Base-by-base conservation (phyloP, 2,888 invertebrate genomes). In the Drosophila mulleri region DNA sequence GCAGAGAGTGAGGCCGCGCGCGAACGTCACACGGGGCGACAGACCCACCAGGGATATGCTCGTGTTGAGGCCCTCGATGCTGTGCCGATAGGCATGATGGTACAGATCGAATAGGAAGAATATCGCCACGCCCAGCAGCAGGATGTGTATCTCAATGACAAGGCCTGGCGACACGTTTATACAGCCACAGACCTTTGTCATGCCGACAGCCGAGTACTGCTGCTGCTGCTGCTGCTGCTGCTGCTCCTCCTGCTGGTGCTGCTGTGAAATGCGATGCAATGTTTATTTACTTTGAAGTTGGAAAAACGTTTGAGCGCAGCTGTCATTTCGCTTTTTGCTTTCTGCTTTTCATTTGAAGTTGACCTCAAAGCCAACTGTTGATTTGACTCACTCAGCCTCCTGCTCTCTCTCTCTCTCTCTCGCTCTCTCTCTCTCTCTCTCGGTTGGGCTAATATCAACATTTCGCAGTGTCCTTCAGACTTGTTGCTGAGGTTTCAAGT, bases 261-360 rank as follows among this genome's bases (percentile, higher is more conserved):
- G 12, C 50, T n/a, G 18, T 57, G 59, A 75, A 75, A 67, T 72
- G 60, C 35, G 72, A 74, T 32, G 66, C 62, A 68, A 68, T 71
- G 69, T 75, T 75, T 80, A 69, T 82, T 75, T 75, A 69, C 83
- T 82, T 85, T 84, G 82, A 85, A 78, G 80, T 82, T 63, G 32
- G 71, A 71, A 69, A 65, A 58, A 67, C 69, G 11, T 57, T 67
- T 23, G 66, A 42, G 67, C 52, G 47, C 64, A 57, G 52, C 47
- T 52, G 63, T 32, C 57, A 57, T 16, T 48, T 39, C 23, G 9
- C 14, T 23, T 37, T 35, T 37, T 20, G 2, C 14, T 26, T 16
- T 53, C 39, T 1, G 2, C 32, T 37, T 35, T 37, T 11, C 8
- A 70, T 76, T 72, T 72, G 82, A 78, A 70, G 80, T 65, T 67